phyloP scores from a whole-genome alignment of 2,113 vertebrate genomes.

The Leiothrix lutea region DNA sequence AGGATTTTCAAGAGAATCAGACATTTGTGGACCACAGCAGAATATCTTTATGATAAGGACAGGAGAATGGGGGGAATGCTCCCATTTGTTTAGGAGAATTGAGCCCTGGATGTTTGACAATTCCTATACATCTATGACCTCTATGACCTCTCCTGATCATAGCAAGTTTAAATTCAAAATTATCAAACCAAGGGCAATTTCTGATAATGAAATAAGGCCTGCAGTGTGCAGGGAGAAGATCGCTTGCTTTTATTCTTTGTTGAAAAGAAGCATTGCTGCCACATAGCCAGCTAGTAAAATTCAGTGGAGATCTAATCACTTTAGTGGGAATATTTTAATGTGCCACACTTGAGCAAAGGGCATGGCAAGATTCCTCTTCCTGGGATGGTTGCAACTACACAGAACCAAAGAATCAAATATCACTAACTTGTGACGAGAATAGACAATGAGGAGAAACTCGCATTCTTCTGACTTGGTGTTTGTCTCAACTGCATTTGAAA shows the following conservation, averaged over 20 bases:
- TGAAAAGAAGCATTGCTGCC: neutral
- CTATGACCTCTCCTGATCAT: neutral
- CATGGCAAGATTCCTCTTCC: neutral
- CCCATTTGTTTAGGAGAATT: neutral
- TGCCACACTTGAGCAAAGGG: neutral
- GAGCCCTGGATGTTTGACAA: neutral
- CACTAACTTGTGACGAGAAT: neutral
- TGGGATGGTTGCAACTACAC: neutral
- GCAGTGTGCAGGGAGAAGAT: neutral
- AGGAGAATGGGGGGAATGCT: fast-evolving
- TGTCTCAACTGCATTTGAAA: neutral
- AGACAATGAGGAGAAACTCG: neutral
- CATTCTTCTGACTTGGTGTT: neutral
- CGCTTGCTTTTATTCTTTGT: neutral
- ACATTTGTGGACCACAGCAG: neutral
- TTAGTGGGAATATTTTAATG: neutral
- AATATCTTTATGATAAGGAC: neutral
- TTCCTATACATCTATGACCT: neutral
- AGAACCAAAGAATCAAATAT: neutral
- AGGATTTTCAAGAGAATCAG: neutral
- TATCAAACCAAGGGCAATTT: neutral
- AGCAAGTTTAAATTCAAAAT: neutral
- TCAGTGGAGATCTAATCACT: neutral
- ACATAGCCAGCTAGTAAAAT: neutral
- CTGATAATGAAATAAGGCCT: neutral